A percentile compares a stretch with the other conserved stretches of the same genome.
Conservation (phyloP, 2,888 invertebrate species). For the Cataglyphis rosenhaueri region DNA sequence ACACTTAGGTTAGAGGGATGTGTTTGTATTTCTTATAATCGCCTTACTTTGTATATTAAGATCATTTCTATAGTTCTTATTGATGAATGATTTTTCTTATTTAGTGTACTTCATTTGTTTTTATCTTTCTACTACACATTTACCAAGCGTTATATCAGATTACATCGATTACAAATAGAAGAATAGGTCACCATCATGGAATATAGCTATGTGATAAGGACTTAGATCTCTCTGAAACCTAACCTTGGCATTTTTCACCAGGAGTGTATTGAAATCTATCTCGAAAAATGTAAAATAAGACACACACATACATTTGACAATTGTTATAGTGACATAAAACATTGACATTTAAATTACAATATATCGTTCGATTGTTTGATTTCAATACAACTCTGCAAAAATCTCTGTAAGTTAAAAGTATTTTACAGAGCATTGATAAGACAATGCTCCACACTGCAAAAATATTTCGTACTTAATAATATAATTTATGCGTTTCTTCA, state of each 20-base stretch:
- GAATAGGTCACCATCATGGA: slow-evolving; percentile 47
- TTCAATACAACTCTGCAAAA: slow-evolving; percentile 49
- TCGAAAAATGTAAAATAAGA: slow-evolving; percentile 25
- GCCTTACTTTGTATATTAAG: slow-evolving; percentile 82
- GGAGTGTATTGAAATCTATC: slow-evolving; percentile 46
- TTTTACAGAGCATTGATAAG: slow-evolving; percentile 46
- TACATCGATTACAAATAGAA: slow-evolving; percentile 61
- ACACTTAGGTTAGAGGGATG: slow-evolving; percentile 81
- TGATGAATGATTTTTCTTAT: slow-evolving; percentile 80
- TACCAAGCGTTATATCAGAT: slow-evolving; percentile 67
- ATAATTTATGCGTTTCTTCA: slow-evolving; percentile 60
- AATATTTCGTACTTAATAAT: slow-evolving; percentile 72
- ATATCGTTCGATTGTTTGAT: slow-evolving; percentile 38
- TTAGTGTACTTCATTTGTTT: slow-evolving; percentile 82
- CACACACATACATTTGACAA: neutral
- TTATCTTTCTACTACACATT: slow-evolving; percentile 82
- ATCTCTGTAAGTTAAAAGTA: slow-evolving; percentile 52
- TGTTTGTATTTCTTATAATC: slow-evolving; percentile 84
- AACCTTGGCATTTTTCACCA: slow-evolving; percentile 54
- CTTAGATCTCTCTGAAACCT: slow-evolving; percentile 29
- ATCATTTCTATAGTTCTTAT: slow-evolving; percentile 81
- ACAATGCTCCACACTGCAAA: slow-evolving; percentile 53
- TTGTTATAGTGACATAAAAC: slow-evolving; percentile 3
- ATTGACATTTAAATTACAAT: slow-evolving; percentile 8
- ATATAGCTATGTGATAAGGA: slow-evolving; percentile 44